Base-by-base conservation (phyloP, 2,113 vertebrate species). In the Felis chaus region DNA sequence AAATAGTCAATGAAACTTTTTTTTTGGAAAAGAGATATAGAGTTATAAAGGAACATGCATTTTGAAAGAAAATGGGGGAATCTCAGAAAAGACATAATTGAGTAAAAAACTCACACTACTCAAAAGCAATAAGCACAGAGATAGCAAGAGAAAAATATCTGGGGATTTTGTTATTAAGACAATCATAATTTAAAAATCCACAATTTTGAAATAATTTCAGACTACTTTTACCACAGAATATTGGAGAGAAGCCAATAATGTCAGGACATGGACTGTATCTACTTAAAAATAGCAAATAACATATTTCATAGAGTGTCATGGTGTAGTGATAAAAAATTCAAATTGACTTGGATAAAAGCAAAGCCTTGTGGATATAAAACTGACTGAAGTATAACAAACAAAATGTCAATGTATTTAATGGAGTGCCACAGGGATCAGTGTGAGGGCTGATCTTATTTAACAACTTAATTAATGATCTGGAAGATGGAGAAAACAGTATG, bases 381-480 rank as follows among this genome's bases (percentile, higher is more conserved):
- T 88, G 93, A 93, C 53, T 93, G 85, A 94, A 97, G 89, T 92
- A 87, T 89, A 97, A 94, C 91, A 98, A 97, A 97, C 71, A 97
- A 94, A 97, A 97, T 96, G 91, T 86, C 96, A 97, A 0, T 76
- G 69, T 76, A 98, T 93, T 96, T 97, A 97, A 93, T 93, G 53
- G 66, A 96, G 91, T 96, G 96, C 73, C 94, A 93, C 93, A 96
- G 96, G 82, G 93, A 97, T 97, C 91, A 87, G 53, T 89, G 65
- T 91, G 81, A 93, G 66, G 53, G 68, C 63, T 97, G 88, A 92
- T 97, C 94, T 94, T 97, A 97, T 91, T 97, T 98, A 98, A 96
- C 93, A 97, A 93, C 81, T 97, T 97, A 97, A 97, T 98, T 96
- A 98, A 97, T 95, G 96, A 98, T 97, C 89, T 96, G 89, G 81